Evolutionary conservation across 2,888 invertebrate genomes (phyloP), one percentile per base, ranked within the genome.

Genomic region (Hirudinaria manillensis): DNA sequence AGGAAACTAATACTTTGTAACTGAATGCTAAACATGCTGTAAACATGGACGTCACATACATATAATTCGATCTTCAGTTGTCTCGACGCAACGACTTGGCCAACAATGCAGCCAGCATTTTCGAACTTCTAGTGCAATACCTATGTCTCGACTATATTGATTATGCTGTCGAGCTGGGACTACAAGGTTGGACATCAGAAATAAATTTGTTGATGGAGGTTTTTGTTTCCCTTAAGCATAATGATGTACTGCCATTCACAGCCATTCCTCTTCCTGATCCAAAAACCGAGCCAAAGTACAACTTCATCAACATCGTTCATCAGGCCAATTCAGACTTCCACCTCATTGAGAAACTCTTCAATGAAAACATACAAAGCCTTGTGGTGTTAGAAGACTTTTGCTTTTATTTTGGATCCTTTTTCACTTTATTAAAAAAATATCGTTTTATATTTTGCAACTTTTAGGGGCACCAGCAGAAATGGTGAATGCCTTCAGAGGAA

Each of bases 311-410:
- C 74, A 84, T 93, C 10, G 93, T 94, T 16, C 92, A 93, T 80
- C 93, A 96, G 85, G 85, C 93, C 38, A 96, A 96, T 84, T 92
- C 92, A 76, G 93, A 97, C 74, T 92, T 95, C 19, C 93, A 93
- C 84, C 88, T 97, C 82, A 89, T 97, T 83, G 95, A 95, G 80
- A 95, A 95, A 82, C 92, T 94, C 81, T 95, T 94, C 84, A 91
- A 90, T 80, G 94, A 96, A 83, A 91, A 91, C 76, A 89, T 97
- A 3, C 87, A 94, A 61, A 94, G 95, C 10, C 90, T 95, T 80
- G 89, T 97, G 56, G 89, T 90, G 93, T 94, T 88, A 89, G 88
- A 84, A 78, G 27, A 27, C 0, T 2, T 34, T 13, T 3, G 45
- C 16, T 70, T 29, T 68, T 61, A 27, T 16, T n/a, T 16, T 10